phyloP scores from a whole-genome alignment of 2,797 vertebrate genomes.

The Zalophus californianus region DNA sequence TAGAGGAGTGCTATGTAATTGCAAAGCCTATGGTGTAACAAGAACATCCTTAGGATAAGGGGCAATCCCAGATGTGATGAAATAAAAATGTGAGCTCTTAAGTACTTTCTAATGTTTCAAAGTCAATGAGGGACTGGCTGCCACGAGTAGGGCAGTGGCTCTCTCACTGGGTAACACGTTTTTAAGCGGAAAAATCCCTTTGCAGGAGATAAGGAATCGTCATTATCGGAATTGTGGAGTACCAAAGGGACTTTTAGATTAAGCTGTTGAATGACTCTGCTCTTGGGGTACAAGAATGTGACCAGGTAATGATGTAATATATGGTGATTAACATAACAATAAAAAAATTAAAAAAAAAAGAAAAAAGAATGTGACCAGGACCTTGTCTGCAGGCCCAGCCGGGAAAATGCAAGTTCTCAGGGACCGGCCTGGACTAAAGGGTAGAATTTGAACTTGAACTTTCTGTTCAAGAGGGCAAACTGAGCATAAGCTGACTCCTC shows the following conservation, averaged over 20 bases:
- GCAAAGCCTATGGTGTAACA: conserved; percentile 51
- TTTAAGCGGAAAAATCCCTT: conserved; percentile 28
- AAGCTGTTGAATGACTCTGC: background rate
- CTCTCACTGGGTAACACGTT: background rate
- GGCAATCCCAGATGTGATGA: conserved; percentile 56
- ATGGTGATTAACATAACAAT: too few relatives aligned
- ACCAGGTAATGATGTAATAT: too few relatives aligned
- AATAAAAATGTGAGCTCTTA: conserved; percentile 63
- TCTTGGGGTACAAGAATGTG: background rate
- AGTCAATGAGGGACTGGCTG: conserved; percentile 57
- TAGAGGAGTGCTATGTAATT: conserved; percentile 67
- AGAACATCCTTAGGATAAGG: conserved; percentile 54
- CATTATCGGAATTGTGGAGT: background rate
- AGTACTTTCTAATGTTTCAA: conserved; percentile 73
- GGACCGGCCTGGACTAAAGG: background rate
- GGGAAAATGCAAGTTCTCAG: background rate
- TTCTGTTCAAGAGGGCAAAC: background rate
- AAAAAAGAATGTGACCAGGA: background rate
- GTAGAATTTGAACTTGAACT: conserved; percentile 18
- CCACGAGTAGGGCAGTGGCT: background rate
- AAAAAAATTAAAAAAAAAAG: too few relatives aligned
- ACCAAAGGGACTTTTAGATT: background rate
- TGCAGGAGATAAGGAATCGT: background rate
- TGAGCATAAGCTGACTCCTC: background rate
- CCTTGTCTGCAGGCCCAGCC: background rate